phyloP scores from a whole-genome alignment of 2,113 vertebrate species.

The Apistogramma diplotaenia region DNA sequence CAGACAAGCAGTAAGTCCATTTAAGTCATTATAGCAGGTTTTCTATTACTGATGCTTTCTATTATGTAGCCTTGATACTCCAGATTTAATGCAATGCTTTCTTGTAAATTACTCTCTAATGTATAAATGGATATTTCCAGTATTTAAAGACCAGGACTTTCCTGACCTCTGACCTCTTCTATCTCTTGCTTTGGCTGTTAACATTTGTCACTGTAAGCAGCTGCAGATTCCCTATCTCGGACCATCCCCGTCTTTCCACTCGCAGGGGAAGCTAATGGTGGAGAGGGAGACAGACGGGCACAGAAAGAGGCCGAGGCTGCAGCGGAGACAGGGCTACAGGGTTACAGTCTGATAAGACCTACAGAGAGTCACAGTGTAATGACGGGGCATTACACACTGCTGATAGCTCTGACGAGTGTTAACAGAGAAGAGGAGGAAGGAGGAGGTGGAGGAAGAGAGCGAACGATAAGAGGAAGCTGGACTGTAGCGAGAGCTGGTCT shows the following conservation, averaged over 20 bases:
- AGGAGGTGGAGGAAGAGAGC: neutral
- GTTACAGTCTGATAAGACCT: constrained; percentile 46
- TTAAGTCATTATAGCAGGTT: neutral
- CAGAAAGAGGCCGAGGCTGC: neutral
- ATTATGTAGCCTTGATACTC: neutral
- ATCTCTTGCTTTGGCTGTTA: neutral
- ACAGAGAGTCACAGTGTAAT: constrained; percentile 42
- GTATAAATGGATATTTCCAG: no score
- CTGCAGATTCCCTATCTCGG: neutral
- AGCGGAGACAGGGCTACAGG: constrained; percentile 28
- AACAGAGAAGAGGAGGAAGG: constrained; percentile 1
- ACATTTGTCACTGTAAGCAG: neutral
- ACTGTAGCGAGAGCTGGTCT: neutral
- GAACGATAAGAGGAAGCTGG: neutral
- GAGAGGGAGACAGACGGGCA: neutral
- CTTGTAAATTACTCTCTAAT: no score
- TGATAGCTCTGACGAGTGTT: constrained; percentile 37
- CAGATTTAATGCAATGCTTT: neutral
- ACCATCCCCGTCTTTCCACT: neutral
- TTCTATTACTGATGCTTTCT: neutral
- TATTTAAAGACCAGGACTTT: neutral
- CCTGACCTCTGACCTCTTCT: neutral
- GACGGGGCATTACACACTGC: constrained; percentile 36
- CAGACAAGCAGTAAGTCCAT: neutral
- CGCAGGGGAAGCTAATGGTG: neutral